These are phyloP conservation scores for Pegoplata infirma DNA, from an alignment of 2,888 invertebrate genomes.

Conservation along the genomic window DNA sequence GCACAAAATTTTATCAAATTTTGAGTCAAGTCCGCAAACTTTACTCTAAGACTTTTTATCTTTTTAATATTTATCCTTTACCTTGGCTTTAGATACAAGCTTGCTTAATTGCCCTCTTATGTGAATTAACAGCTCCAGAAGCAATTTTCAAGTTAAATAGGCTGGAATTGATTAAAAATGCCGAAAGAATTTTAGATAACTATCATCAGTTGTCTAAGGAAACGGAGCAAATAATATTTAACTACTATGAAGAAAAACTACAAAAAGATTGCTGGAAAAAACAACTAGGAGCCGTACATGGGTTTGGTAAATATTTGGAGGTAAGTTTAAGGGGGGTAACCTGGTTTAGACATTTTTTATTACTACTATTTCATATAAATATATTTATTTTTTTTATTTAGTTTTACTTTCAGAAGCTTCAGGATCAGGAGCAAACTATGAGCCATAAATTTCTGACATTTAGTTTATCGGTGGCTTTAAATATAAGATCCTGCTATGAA, in stretches of 20 bases:
- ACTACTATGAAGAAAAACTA: slow-evolving; percentile 71
- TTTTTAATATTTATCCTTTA: not conserved
- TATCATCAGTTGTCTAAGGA: slow-evolving; percentile 5
- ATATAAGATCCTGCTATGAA: slow-evolving; percentile 71
- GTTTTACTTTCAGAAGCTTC: slow-evolving; percentile 53
- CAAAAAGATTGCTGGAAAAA: slow-evolving; percentile 71
- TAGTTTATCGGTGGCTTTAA: slow-evolving; percentile 73
- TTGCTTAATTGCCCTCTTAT: slow-evolving; percentile 68
- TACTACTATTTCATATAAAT: not conserved
- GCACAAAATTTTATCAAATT: too few species aligned
- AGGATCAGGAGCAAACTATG: slow-evolving; percentile 21
- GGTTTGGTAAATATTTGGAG: slow-evolving; percentile 70
- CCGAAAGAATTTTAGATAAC: slow-evolving; percentile 64
- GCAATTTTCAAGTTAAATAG: slow-evolving; percentile 67
- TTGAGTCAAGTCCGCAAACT: too few species aligned
- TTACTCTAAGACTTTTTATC: too few species aligned
- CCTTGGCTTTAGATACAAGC: slow-evolving; percentile 65
- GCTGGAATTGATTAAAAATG: slow-evolving; percentile 65
- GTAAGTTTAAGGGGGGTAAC: too few species aligned
- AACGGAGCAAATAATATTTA: slow-evolving; percentile 66
- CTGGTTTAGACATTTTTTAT: too few species aligned
- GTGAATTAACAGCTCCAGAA: slow-evolving; percentile 70
- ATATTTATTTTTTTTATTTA: slow-evolving; percentile 36
- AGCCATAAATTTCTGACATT: slow-evolving; percentile 66
- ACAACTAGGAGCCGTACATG: slow-evolving; percentile 72